Conservation (phyloP, 2,797 vertebrate species). For the Philypnodon macrostomus region DNA sequence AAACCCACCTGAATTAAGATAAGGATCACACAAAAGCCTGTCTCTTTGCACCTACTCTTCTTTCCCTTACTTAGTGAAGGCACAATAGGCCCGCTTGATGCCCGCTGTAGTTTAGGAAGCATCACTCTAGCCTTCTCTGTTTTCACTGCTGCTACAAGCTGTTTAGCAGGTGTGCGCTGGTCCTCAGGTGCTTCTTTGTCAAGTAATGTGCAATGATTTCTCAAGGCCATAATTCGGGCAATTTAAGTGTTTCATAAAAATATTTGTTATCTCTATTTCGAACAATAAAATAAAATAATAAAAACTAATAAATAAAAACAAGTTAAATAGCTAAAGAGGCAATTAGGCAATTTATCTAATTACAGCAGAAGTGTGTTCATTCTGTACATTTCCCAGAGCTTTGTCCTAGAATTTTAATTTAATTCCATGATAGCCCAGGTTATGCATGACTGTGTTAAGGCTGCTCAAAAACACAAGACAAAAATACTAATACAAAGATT, state of each 20-base stretch:
- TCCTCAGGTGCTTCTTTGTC: constrained; percentile 34
- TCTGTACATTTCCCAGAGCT: too few species aligned
- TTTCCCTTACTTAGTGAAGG: constrained; percentile 35
- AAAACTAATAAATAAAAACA: too few species aligned
- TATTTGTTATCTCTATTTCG: too few species aligned
- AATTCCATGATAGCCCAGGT: too few species aligned
- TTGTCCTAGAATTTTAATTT: too few species aligned
- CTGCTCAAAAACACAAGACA: constrained; percentile 29
- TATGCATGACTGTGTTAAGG: too few species aligned
- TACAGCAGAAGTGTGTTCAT: too few species aligned
- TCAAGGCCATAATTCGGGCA: too few species aligned
- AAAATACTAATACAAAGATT: constrained; percentile 49
- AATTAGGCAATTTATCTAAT: too few species aligned
- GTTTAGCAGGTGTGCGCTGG: constrained; percentile 55
- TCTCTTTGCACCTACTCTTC: constrained; percentile 47
- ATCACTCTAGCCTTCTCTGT: constrained; percentile 47
- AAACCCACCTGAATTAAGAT: constrained; percentile 77
- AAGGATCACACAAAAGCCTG: constrained; percentile 73
- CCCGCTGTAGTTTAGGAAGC: constrained; percentile 44
- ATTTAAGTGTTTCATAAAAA: neutral
- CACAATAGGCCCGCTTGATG: constrained; percentile 58
- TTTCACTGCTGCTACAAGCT: constrained; percentile 51
- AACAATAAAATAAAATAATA: too few species aligned
- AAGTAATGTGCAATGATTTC: constrained; percentile 40
- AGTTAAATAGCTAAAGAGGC: too few species aligned